Percentiles rank a stretch among this genome's conserved stretches.
phyloP scores from a whole-genome alignment of 2,113 vertebrate species.

The Indicator indicator region DNA sequence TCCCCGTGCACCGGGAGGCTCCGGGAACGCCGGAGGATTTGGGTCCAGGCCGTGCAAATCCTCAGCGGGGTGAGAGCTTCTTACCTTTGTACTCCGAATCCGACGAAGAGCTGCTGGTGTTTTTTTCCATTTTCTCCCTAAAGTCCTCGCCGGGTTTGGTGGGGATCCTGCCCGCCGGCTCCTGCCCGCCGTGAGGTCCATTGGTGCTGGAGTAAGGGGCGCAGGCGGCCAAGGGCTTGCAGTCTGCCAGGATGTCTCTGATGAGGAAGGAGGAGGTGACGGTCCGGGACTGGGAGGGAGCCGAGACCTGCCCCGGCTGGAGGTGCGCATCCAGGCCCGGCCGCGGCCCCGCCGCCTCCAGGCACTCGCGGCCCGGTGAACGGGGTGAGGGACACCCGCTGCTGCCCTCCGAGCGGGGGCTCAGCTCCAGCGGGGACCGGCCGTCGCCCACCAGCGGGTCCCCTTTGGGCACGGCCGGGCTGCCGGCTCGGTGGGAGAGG shows the following conservation, averaged over 20 bases:
- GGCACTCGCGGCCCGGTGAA: conserved; percentile 89
- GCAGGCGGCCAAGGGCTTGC: conserved; percentile 95
- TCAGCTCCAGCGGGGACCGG: conserved; percentile 92
- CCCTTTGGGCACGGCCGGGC: conserved; percentile 89
- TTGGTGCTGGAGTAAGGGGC: conserved; percentile 96
- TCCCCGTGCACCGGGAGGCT: not conserved
- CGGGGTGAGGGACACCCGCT: conserved; percentile 92
- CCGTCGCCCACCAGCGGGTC: conserved; percentile 88
- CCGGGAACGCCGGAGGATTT: not conserved
- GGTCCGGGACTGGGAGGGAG: conserved; percentile 91
- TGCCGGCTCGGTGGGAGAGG: conserved; percentile 92
- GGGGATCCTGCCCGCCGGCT: conserved; percentile 83
- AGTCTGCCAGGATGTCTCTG: conserved; percentile 97
- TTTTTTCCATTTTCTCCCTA: conserved; percentile 90
- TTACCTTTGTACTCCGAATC: conserved; percentile 99
- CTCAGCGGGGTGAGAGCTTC: not conserved
- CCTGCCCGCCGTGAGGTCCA: conserved; percentile 85
- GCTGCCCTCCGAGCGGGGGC: conserved; percentile 90
- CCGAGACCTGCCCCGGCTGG: conserved; percentile 87
- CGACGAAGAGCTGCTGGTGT: conserved; percentile 89
- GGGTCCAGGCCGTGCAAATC: not conserved
- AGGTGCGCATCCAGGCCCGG: conserved; percentile 85
- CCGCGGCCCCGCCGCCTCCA: conserved; percentile 79
- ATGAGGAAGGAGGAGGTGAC: conserved; percentile 98
- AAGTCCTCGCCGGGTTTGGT: conserved; percentile 90